These are phyloP conservation scores for Tor tambroides DNA, from an alignment of 2,113 vertebrate genomes.

Conservation along the genomic window DNA sequence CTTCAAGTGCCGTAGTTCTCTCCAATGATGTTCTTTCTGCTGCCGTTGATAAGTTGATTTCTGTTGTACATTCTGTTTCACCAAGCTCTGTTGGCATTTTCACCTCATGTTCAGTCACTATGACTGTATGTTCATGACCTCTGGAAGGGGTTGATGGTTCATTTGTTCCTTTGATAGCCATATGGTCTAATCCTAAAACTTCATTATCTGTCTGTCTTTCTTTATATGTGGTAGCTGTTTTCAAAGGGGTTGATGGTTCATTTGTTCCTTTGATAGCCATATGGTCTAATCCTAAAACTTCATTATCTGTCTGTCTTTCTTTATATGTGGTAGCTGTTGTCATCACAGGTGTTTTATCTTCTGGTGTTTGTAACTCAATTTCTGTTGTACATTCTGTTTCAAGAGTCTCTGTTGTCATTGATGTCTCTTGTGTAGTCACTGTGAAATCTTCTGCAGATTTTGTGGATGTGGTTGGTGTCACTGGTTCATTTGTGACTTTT, in stretches of 20 bases:
- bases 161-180: background rate
- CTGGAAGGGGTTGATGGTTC: background rate
- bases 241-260: background rate
- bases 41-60: background rate
- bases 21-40: background rate
- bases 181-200: too few relatives aligned
- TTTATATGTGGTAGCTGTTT: background rate
- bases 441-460: too few relatives aligned
- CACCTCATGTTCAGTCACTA: too few relatives aligned
- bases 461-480: background rate
- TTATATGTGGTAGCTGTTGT: background rate
- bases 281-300: too few relatives aligned
- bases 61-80: conserved; percentile 19
- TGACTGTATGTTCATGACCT: too few relatives aligned
- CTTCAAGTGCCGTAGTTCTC: too few relatives aligned
- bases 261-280: too few relatives aligned
- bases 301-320: background rate
- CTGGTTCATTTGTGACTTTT: background rate
- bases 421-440: too few relatives aligned
- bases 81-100: background rate
- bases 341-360: background rate
- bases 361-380: background rate
- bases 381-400: background rate
- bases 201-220: background rate
- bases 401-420: background rate